Base-by-base conservation (phyloP, 2,888 invertebrate genomes). In the Lepidochrysops patricia region DNA sequence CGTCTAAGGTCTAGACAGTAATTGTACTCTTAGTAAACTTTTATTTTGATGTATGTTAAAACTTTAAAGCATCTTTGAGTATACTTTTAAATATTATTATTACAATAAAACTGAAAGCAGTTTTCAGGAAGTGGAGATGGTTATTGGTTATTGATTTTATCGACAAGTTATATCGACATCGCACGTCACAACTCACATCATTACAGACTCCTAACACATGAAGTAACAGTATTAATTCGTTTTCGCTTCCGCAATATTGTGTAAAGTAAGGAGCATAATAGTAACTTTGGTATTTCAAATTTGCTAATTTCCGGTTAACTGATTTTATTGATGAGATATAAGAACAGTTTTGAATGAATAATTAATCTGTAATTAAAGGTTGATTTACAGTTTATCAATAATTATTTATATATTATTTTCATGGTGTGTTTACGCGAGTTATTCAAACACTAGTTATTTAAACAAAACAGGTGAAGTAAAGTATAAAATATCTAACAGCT, bases 191-290 rank as follows among this genome's bases (percentile, higher is more conserved):
- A n/a, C n/a, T n/a, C n/a, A n/a, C n/a, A 52, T 7, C n/a, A 52
- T 26, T 1, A 43, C 19, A 19, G 52, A 27, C 52, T 13, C 12
- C 13, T 50, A 23, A 49, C n/a, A 50, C 13, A 27, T 27, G 15
- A 25, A 52, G 50, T 52, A 52, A 52, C 50, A 52, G 52, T 52
- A 26, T n/a, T 49, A 50, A 26, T 50, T n/a, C 13, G 13, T 52
- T 26, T 52, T 27, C 52, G 52, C 15, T 52, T n/a, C 27, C 13
- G 13, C 26, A 26, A 27, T 27, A 7, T 2, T 15, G 1, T 26
- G 13, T n/a, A n/a, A n/a, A n/a, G n/a, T n/a, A n/a, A n/a, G n/a
- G n/a, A n/a, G n/a, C n/a, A n/a, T n/a, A n/a, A n/a, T n/a, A n/a
- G n/a, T n/a, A 23, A 43, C 19, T 43, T 43, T n/a, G n/a, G 6